Evolutionary conservation across 2,797 vertebrate genomes (phyloP).

Genomic region (Gambelia wislizenii): DNA sequence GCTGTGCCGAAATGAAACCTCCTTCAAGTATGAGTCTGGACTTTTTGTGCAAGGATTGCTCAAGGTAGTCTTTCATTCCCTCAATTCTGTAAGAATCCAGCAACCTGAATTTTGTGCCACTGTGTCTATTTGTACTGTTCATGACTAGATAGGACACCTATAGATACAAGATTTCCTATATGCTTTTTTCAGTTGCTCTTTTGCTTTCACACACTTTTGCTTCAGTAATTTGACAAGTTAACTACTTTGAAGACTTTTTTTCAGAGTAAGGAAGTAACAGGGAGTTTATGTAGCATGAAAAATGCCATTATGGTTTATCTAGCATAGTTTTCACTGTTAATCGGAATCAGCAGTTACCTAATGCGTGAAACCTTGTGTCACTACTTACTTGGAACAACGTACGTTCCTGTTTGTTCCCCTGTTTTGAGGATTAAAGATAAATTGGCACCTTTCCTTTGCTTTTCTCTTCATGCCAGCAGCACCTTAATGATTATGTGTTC

Average conservation of each 20-base stretch:
- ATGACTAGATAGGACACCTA: not conserved
- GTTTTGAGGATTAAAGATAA: not conserved
- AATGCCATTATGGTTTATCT: not conserved
- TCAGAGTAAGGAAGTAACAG: too few relatives aligned
- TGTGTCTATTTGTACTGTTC: not conserved
- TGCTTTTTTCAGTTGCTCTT: not conserved
- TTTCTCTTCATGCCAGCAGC: not conserved
- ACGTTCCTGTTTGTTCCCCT: not conserved
- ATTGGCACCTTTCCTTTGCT: not conserved
- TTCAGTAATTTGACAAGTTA: not conserved
- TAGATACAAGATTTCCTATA: not conserved
- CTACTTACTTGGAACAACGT: not conserved
- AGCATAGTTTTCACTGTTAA: not conserved
- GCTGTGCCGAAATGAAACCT: slow-evolving; percentile 88
- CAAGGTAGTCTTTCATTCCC: slow-evolving; percentile 84
- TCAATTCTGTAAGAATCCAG: not conserved
- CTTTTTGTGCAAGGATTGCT: slow-evolving; percentile 97
- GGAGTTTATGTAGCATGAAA: not conserved
- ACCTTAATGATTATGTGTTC: not conserved
- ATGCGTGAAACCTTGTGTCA: not conserved
- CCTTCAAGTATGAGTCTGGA: slow-evolving; percentile 95
- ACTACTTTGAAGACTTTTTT: not conserved
- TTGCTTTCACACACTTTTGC: not conserved
- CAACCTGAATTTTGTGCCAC: not conserved
- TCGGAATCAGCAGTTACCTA: not conserved